Base-by-base conservation (phyloP, 2,797 vertebrate species). In the Enteromius radiatus region DNA sequence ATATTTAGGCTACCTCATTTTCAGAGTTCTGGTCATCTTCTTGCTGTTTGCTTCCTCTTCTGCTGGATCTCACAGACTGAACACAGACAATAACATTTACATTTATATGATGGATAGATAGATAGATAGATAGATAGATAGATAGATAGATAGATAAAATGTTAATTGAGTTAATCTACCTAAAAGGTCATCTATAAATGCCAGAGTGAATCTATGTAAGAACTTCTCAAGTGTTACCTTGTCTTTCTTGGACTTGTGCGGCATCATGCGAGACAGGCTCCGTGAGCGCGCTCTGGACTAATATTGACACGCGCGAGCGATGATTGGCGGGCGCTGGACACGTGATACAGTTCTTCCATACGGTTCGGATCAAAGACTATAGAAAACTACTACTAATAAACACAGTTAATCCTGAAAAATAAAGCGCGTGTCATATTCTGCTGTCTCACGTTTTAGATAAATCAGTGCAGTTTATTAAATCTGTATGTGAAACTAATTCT, bases 241-340 rank as follows among this genome's bases (percentile, higher is more conserved):
- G 0, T 94, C 93, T 82, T 91, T 93, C 26, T 90, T 94, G 87
- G 90, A 91, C 90, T 91, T 94, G 78, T 93, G 91, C 81, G 93
- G 93, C 94, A 94, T 95, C 9, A 1, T 33, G 38, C 10, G 54
- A 43, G 74, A 76, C 74, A 43, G 15, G 21, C 26, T 5, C 56
- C 9, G 49, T 1, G 17, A 5, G 21, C 49, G 47, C 31, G 21
- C 11, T 5, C 31, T 1, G 49, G 10, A 36, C 3, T 52, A 21
- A 31, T 26, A 19, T 19, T 4, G 10, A 45, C n/a, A 33, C 31
- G 28, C 31, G 70, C 4, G 49, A 19, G 3, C 10, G 21, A 49
- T 23, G 31, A 56, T 14, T 54, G 71, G 21, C 71, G 36, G 31
- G 3, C 3, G 19, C 9, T 31, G 1, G 49, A 36, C 71, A 75